Conservation (phyloP, 2,113 vertebrate genomes). For the Petrocephalus microphthalmus region DNA sequence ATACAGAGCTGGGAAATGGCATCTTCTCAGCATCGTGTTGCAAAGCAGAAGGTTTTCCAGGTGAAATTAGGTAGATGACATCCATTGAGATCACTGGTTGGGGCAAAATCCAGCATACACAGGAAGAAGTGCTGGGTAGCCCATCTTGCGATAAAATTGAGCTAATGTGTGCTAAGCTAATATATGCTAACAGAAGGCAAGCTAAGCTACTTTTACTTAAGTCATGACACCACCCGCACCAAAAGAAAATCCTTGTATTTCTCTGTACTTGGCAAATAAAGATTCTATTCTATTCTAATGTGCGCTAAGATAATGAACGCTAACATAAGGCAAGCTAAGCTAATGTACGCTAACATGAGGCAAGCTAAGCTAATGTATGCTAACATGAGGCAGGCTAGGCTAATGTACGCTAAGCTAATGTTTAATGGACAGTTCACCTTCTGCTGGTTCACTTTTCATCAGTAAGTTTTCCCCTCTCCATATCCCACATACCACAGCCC, state of each 20-base stretch:
- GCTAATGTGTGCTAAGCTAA: background rate
- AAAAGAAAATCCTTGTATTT: too few species aligned
- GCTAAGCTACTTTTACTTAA: too few species aligned
- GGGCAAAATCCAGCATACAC: background rate
- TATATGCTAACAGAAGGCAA: too few species aligned
- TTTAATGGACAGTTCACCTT: background rate
- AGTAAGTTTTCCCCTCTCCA: background rate
- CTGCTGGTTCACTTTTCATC: background rate
- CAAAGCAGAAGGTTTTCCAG: background rate
- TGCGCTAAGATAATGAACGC: background rate
- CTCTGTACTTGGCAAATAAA: too few species aligned
- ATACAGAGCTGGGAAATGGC: background rate
- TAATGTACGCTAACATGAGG: background rate
- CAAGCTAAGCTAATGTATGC: background rate
- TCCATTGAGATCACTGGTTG: background rate
- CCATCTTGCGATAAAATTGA: background rate
- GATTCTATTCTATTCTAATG: too few species aligned
- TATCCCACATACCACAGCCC: background rate
- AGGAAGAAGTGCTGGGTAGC: background rate
- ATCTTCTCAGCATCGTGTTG: background rate
- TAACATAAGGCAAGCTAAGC: background rate
- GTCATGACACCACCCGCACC: too few species aligned
- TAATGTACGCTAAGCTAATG: background rate
- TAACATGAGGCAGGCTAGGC: background rate
- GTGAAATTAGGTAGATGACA: background rate